Conservation (phyloP, 2,888 invertebrate genomes). For the Mycogona germanica region DNA sequence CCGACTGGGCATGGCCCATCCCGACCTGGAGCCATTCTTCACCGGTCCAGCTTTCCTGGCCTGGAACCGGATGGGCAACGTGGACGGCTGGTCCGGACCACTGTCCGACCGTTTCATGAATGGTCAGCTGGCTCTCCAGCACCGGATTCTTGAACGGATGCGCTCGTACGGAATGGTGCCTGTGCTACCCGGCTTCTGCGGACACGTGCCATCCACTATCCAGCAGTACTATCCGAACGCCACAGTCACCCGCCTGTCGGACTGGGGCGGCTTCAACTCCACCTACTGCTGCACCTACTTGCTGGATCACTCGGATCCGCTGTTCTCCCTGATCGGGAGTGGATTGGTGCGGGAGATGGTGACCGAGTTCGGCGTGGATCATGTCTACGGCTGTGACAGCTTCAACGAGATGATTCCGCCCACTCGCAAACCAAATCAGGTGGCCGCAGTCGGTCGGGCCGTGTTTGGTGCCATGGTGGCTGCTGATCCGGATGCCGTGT, state of each 20-base stretch:
- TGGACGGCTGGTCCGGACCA: constrained; percentile 82
- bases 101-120: constrained; percentile 56
- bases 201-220: constrained; percentile 63
- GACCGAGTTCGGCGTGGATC: constrained; percentile 57
- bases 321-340: constrained; percentile 59
- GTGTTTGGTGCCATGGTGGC: constrained; percentile 55
- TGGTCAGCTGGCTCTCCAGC: constrained; percentile 55
- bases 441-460: constrained; percentile 50
- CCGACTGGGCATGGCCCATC: constrained; percentile 54
- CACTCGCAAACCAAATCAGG: constrained; percentile 46
- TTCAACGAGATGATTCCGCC: constrained; percentile 79
- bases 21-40: constrained; percentile 69
- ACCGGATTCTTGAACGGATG: constrained; percentile 58
- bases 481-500: constrained; percentile 64
- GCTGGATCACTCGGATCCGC: constrained; percentile 61
- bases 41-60: constrained; percentile 87
- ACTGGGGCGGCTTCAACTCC: constrained; percentile 66
- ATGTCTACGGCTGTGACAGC: constrained; percentile 80
- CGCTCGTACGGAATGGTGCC: constrained; percentile 62
- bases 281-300: constrained; percentile 64
- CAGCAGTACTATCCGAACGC: constrained; percentile 56
- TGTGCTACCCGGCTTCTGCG: constrained; percentile 67
- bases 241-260: constrained; percentile 48
- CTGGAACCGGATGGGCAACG: constrained; percentile 93
- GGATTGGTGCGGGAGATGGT: constrained; percentile 56